Evolutionary conservation across 1,140 invertebrate genomes (phyloP), one percentile per base, ranked within the genome.

Genomic region (Macrotrachela quadricornifera): DNA sequence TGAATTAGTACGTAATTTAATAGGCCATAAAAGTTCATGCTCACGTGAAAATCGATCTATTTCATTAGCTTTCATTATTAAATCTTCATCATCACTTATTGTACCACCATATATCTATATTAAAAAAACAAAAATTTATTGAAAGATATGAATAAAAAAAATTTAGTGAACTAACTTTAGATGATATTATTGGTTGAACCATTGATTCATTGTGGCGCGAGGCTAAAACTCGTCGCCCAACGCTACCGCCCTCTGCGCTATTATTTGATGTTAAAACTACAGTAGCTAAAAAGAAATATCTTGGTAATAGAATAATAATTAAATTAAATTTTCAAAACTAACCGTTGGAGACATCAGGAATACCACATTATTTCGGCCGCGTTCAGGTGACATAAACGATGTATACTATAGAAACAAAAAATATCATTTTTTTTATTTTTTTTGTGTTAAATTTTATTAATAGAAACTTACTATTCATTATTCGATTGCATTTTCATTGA

Each of bases 311-410:
- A 42, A 30, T 44, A 30, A 44, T 44, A 38, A 46, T 53, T 15
- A 48, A 48, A 18, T 46, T 48, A 18, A 42, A 3, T 36, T 2
- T 13, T 45, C 21, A 46, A 18, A 17, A n/a, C 21, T 44, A 16
- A 77, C 78, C 76, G 75, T 80, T 80, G 80, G 81, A 80, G 73
- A 74, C 82, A 83, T 84, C 85, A 88, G 84, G 81, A 83, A 76
- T 80, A 83, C 83, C 82, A 87, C 84, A 80, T 84, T 88, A 86
- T 86, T 85, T 85, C 86, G 76, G 85, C 80, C 73, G 85, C 85
- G 80, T 91, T 82, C 79, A 80, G 80, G 77, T 85, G 80, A 76
- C 77, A 80, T 70, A 78, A 84, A 63, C 77, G 77, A 54, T 74
- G 63, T 47, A 53, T 57, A 53, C 67, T 67, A 60, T 50, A 66